Percentiles rank a stretch among this genome's conserved stretches.
These are phyloP conservation scores for Mellivora capensis DNA, from an alignment of 2,113 vertebrate genomes.

Conservation along the genomic window DNA sequence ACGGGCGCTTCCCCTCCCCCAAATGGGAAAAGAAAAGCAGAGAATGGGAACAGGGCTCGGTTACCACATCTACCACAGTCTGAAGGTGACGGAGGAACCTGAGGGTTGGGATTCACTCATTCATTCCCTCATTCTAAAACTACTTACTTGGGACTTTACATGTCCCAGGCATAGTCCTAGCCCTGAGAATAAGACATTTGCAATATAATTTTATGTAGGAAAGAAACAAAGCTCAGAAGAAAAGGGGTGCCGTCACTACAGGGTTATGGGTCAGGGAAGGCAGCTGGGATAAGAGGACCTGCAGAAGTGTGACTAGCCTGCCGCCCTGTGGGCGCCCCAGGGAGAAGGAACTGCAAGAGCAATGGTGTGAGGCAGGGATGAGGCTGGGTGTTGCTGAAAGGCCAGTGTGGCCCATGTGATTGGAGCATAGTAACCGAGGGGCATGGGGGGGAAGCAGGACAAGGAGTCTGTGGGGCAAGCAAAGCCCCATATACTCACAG, in stretches of 20 bases:
- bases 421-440: not conserved
- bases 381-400: too few species aligned
- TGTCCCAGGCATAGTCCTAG: not conserved
- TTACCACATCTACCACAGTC: not conserved
- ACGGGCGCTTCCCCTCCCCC: not conserved
- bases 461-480: too few species aligned
- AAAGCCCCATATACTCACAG: too few species aligned
- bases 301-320: accelerated
- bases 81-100: not conserved
- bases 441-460: not conserved
- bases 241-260: not conserved
- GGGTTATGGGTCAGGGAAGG: not conserved
- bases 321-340: not conserved
- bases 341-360: too few species aligned
- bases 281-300: not conserved
- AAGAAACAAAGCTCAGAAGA: not conserved
- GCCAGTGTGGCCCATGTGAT: accelerated
- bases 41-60: not conserved
- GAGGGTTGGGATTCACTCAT: not conserved
- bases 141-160: not conserved
- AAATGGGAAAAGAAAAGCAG: not conserved
- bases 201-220: not conserved
- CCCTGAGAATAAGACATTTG: not conserved
- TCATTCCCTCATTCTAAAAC: not conserved
- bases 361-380: not conserved